Conservation (phyloP, 2,113 vertebrate genomes). For the Ceyx cyanopectus region DNA sequence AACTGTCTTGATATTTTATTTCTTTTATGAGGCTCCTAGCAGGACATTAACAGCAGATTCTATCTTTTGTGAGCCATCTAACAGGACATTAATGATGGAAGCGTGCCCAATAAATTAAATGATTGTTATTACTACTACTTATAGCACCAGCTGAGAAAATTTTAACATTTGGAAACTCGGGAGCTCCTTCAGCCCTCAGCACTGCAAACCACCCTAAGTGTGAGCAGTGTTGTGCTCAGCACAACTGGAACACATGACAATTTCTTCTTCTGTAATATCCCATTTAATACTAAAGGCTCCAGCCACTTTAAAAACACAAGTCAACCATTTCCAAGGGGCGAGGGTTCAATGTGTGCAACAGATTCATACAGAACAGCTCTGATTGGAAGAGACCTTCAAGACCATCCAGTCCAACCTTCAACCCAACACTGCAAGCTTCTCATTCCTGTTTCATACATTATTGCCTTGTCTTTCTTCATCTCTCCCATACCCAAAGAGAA, state of each 20-base stretch:
- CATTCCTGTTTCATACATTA: not conserved
- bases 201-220: not conserved
- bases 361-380: too few species aligned
- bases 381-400: too few species aligned
- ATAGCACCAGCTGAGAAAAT: not conserved
- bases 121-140: conserved; percentile 53
- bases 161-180: not conserved
- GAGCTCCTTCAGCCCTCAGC: not conserved
- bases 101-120: conserved; percentile 62
- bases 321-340: too few species aligned
- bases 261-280: too few species aligned
- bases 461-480: not conserved
- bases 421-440: too few species aligned
- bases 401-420: too few species aligned
- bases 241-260: not conserved
- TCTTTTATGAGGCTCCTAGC: conserved; percentile 59
- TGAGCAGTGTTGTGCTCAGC: accelerated
- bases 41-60: conserved; percentile 62
- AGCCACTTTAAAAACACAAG: too few species aligned
- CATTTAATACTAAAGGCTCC: too few species aligned
- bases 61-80: conserved; percentile 57
- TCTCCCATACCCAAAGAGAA: not conserved
- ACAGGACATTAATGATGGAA: conserved; percentile 30
- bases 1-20: conserved; percentile 55
- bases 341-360: too few species aligned